Evolutionary conservation across 2,113 vertebrate genomes (phyloP), one percentile per base, ranked within the genome.

Genomic region (Lepisosteus osseus): DNA sequence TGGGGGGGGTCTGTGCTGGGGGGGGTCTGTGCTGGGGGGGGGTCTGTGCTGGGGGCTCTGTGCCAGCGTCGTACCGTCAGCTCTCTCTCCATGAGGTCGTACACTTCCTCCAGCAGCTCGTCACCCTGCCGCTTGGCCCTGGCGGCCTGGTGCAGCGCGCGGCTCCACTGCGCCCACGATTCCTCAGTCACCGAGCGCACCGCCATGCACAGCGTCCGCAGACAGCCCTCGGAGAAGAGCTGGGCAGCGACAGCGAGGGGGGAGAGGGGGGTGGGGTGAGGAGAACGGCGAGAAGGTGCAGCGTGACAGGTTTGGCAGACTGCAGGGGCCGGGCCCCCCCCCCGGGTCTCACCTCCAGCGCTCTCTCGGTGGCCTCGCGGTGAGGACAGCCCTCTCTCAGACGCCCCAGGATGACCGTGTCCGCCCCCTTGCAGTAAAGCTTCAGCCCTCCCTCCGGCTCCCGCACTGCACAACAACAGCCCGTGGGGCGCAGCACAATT

Each of bases 361-460:
- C 91, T 69, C 55, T 84, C 82, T 95, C 90, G 0, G 88, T 96
- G 73, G 71, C 76, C 54, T 78, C 78, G 74, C 91, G 90, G 1
- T 68, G 8, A 42, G 57, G 54, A 11, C 72, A 86, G 73, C 84
- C 84, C 5, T 72, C 69, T 67, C 68, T 76, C 72, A 97, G 83
- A 43, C 94, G 87, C 74, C 94, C 85, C 63, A 97, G 83, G 77
- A 99, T 90, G 73, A 98, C 93, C 0, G 85, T 88, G 86, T 99
- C 97, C 0, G 97, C 97, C 1, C 97, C 97, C 77, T 99, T 99
- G 78, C 92, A 95, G 84, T 95, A 98, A 5, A 99, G 91, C 68
- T 88, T 93, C 79, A 99, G 88, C 11, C 61, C 81, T 45, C 95
- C 96, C 72, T 94, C 92, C 0, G 96, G 95, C 61, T 94, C 92